Conservation (phyloP, 2,797 vertebrate species). For the Arremon brunneinucha region DNA sequence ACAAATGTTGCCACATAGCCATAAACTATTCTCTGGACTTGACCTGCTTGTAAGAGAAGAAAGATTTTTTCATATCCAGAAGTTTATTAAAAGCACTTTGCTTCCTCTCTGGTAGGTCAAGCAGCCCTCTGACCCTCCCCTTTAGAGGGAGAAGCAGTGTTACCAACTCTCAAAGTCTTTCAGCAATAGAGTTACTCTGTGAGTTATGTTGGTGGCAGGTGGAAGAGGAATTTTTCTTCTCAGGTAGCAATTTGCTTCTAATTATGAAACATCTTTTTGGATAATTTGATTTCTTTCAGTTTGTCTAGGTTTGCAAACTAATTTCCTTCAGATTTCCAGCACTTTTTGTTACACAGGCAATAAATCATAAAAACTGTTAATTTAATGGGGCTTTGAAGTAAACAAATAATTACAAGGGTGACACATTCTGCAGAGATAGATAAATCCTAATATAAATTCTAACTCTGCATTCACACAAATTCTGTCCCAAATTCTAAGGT, state of each 20-base stretch:
- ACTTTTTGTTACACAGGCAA: background rate
- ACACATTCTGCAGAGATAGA: background rate
- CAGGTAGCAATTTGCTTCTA: background rate
- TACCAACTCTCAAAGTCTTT: background rate
- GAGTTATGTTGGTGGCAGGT: background rate
- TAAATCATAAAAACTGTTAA: background rate
- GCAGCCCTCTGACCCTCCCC: background rate
- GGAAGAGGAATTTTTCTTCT: background rate
- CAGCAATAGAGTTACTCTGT: background rate
- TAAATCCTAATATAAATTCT: constrained; percentile 1
- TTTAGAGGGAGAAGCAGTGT: background rate
- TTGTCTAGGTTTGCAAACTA: background rate
- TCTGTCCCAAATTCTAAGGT: background rate
- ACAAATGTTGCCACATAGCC: background rate
- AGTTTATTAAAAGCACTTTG: background rate
- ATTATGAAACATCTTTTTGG: background rate
- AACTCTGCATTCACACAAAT: background rate
- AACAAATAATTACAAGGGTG: background rate
- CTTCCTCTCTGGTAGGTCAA: background rate
- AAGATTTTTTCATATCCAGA: background rate
- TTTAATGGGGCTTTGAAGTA: background rate
- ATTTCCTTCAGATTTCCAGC: constrained; percentile 7
- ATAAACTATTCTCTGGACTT: background rate
- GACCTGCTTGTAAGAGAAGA: background rate
- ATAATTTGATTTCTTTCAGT: background rate